phyloP scores from a whole-genome alignment of 53 echinoderm and acorn worm genomes.

The Patiria pectinifera region DNA sequence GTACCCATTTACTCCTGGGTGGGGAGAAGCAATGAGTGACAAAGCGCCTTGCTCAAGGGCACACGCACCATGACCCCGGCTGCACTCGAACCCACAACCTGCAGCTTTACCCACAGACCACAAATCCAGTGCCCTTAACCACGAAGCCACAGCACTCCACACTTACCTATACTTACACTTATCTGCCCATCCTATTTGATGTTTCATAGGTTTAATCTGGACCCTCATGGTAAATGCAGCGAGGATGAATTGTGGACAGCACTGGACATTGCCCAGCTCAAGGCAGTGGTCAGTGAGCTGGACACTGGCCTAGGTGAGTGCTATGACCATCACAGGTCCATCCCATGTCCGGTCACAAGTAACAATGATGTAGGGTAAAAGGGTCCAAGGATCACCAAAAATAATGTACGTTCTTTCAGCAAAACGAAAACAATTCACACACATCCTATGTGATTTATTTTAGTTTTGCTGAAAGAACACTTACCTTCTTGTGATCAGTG shows the following conservation, averaged over 20 bases:
- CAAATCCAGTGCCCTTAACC: too few relatives aligned
- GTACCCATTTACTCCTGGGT: too few relatives aligned
- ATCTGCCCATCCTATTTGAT: not conserved
- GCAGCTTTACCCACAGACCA: too few relatives aligned
- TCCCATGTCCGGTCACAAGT: not conserved
- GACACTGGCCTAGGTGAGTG: slow-evolving; percentile 73
- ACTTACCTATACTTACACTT: not conserved
- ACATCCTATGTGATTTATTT: too few relatives aligned
- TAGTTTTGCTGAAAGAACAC: too few relatives aligned
- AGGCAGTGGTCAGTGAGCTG: slow-evolving; percentile 72
- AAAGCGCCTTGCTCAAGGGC: too few relatives aligned
- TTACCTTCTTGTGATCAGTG: too few relatives aligned
- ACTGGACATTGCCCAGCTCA: slow-evolving; percentile 88
- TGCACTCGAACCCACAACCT: too few relatives aligned
- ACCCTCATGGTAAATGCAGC: slow-evolving; percentile 73
- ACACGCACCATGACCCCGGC: too few relatives aligned
- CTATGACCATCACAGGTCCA: not conserved
- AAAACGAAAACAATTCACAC: too few relatives aligned
- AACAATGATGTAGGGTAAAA: not conserved
- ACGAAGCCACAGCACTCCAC: not conserved
- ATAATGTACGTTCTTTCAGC: not conserved
- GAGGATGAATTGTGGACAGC: slow-evolving; percentile 83
- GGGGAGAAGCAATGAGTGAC: too few relatives aligned
- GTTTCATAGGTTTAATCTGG: slow-evolving; percentile 74
- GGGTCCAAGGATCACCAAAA: not conserved